Evolutionary conservation across 2,113 vertebrate genomes (phyloP), one percentile per base, ranked within the genome.

Genomic region (Hippocampus comes): DNA sequence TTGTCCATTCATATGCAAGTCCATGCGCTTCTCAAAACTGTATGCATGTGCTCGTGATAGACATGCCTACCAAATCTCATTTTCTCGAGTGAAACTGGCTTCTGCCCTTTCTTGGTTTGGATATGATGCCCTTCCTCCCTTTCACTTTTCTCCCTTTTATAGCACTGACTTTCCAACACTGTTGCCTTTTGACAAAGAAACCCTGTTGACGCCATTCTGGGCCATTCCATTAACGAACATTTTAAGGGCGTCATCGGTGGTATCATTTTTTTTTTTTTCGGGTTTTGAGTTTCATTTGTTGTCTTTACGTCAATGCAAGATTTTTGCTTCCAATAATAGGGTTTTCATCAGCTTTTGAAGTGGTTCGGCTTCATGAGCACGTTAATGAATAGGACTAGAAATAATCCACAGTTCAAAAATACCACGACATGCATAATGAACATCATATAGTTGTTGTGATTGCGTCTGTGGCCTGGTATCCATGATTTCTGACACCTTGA

Each of bases 341-440:
- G 82, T 88, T 85, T 88, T 75, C 9, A 82, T n/a, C 80, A 65
- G 71, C 82, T 84, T 84, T 82, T 77, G 80, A 86, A 87, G 77
- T 83, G 63, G 82, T 34, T 34, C 4, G 30, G 69, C 49, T 75
- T 73, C 71, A 43, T 75, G n/a, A 68, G 57, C 63, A 70, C 77
- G 71, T 70, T 67, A 9, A 72, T 68, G 3, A 57, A 57, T 5
- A 57, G n/a, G 42, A 11, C 42, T 43, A 12, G 42, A 43, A 43
- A 43, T 43, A 43, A 12, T 46, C 43, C 43, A 14, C 9, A 7
- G 23, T 57, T 12, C 23, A 25, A 25, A 12, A 14, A 1, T 5
- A 23, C n/a, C n/a, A 3, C n/a, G 5, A 55, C 51, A 20, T 53
- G 18, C n/a, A 38, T 38, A 57, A 57, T 4, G 9, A 15, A 46